Evolutionary conservation across 2,113 vertebrate genomes (phyloP), one percentile per base, ranked within the genome.

Genomic region (Gobius niger): DNA sequence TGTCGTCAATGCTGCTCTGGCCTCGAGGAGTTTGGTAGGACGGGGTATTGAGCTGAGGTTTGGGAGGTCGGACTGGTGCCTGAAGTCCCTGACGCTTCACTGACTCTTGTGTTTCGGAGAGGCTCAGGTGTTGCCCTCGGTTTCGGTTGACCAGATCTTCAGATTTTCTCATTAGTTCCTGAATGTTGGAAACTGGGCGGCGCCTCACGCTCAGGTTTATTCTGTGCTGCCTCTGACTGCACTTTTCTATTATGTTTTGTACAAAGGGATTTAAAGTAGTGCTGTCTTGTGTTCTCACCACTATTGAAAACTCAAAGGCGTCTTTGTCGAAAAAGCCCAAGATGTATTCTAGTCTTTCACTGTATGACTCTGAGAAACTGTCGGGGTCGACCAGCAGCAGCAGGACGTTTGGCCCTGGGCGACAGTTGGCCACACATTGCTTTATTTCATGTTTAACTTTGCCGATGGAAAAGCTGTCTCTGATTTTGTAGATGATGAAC

Each of bases 371-470:
- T 7, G 18, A 76, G 11, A 85, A 87, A 1, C 77, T 49, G 2
- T 44, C 51, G 12, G 78, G 72, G 0, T 74, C 74, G 2, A 79
- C 69, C 12, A 84, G 13, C 7, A 84, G 65, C 65, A 87, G 62
- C 7, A 84, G 2, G 4, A 66, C 42, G 47, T 80, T 82, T n/a
- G 82, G 85, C n/a, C 77, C 75, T 3, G 85, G 82, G 0, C 16
- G 59, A 6, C 78, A 80, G 1, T 16, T 15, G 13, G 13, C 16
- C 0, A 65, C 62, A 7, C 67, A 81, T 1, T 0, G 67, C 46
- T 15, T 68, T 1, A 84, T 50, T 5, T 63, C 34, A 0, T 66
- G 5, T 51, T 1, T 69, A 5, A 72, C 7, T 52, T 0, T 11
- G 0, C 52, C 5, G 0, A 0, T 0, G 3, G 59, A 91, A n/a